Evolutionary conservation across 2,888 invertebrate species (phyloP), one percentile per base, ranked within the genome.

Genomic region (Agapostemon virescens): DNA sequence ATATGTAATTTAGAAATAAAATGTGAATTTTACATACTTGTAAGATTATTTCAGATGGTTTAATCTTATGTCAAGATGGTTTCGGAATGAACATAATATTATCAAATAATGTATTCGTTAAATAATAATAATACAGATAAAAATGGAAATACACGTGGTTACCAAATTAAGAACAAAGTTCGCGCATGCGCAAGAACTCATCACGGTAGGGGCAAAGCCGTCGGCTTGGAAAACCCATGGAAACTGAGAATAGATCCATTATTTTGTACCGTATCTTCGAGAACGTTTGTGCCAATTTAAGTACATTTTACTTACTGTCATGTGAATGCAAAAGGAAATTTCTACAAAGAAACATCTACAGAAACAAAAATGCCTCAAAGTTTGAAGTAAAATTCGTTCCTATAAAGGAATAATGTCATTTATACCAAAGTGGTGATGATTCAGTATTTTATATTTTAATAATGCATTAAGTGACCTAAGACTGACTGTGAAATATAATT

Each of bases 271-370:
- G 72, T 15, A 52, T 71, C 38, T 45, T 63, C 38, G n/a, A 70
- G 30, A 49, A 63, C n/a, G 23, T 69, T 72, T 74, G 82, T 82
- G 78, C 82, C 82, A 82, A 82, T 74, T 82, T 69, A 26, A 42
- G 38, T 52, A 38, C 40, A 69, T 66, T 70, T 36, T 73, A 74
- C 58, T 17, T n/a, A 55, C n/a, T 78, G 74, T 71, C 74, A 82
- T 81, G 78, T 72, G 63, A 78, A 71, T 66, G 30, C 17, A 26
- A 52, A 69, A 45, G 30, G 71, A 63, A 2, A 74, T 23, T 52
- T 23, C 6, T 52, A 64, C 33, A 13, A 58, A 67, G 23, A 36
- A 49, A 11, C 52, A 13, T 61, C 20, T 23, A 45, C 26, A n/a
- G 42, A 33, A 40, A n/a, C 23, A 58, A 17, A 30, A 72, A 30